These are phyloP conservation scores for Ormia ochracea DNA, from an alignment of 2,888 invertebrate genomes.

Conservation along the genomic window DNA sequence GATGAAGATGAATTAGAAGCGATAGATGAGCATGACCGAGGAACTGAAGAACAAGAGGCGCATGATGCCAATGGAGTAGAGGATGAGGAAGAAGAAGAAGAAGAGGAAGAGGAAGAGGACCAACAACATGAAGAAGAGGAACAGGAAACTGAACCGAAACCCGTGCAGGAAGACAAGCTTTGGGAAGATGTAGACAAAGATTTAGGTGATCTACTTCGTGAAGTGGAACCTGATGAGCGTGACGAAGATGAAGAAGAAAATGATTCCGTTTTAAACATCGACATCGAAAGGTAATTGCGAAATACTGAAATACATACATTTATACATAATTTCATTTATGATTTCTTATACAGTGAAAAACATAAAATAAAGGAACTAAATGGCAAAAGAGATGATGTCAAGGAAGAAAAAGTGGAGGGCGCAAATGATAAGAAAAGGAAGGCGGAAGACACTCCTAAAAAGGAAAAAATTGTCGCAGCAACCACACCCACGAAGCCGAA, in stretches of 20 bases:
- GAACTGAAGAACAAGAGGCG: slow-evolving; percentile 79
- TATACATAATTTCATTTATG: not conserved
- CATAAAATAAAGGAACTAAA: slow-evolving; percentile 73
- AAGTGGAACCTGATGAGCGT: slow-evolving; percentile 82
- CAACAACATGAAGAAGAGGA: no score
- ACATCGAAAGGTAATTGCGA: slow-evolving; percentile 78
- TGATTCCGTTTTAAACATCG: slow-evolving; percentile 78
- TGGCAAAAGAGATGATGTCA: slow-evolving; percentile 66
- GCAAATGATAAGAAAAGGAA: not conserved
- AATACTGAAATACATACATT: not conserved
- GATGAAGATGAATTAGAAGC: slow-evolving; percentile 77
- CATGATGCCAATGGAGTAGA: slow-evolving; percentile 7
- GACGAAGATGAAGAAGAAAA: slow-evolving; percentile 84
- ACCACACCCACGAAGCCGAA: slow-evolving; percentile 38
- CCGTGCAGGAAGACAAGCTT: slow-evolving; percentile 81
- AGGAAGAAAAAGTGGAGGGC: slow-evolving; percentile 32
- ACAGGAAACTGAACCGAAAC: slow-evolving; percentile 79
- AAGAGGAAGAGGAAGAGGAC: slow-evolving; percentile 70
- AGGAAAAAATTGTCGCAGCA: slow-evolving; percentile 28
- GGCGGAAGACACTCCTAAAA: slow-evolving; percentile 15
- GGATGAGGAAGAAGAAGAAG: slow-evolving; percentile 20
- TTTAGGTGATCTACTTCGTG: slow-evolving; percentile 85
- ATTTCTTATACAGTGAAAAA: slow-evolving; percentile 78
- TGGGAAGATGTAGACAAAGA: slow-evolving; percentile 91
- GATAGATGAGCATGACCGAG: slow-evolving; percentile 80